Conservation (phyloP, 2,113 vertebrate genomes). For the Synodontis membranacea region DNA sequence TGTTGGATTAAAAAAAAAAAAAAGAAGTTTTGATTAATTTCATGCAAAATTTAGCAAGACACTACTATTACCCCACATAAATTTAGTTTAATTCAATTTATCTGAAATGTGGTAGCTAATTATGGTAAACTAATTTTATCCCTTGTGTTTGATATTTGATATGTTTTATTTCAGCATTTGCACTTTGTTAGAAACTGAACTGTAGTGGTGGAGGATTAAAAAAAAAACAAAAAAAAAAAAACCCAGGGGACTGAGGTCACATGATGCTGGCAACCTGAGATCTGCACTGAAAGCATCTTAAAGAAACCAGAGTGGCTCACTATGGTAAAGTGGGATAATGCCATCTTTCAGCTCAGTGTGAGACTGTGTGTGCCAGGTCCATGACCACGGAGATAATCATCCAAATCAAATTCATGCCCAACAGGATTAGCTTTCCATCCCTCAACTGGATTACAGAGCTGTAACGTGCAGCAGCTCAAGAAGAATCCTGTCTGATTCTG, state of each 20-base stretch:
- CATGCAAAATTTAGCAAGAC: background rate
- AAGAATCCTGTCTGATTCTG: background rate
- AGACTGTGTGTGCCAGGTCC: conserved; percentile 64
- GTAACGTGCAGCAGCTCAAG: conserved; percentile 22
- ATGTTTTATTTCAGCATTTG: background rate
- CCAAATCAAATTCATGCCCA: conserved; percentile 75
- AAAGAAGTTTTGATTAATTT: background rate
- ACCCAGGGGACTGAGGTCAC: background rate
- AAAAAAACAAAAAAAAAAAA: background rate
- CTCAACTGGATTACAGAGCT: conserved; percentile 62
- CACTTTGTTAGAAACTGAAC: background rate
- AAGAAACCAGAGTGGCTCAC: conserved; percentile 69
- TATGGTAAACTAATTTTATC: background rate
- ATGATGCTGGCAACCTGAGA: background rate
- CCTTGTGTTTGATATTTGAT: background rate
- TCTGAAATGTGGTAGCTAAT: background rate
- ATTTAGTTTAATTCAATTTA: background rate
- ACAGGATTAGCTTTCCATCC: conserved; percentile 72
- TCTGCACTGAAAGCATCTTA: conserved; percentile 68
- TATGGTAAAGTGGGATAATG: conserved; percentile 58
- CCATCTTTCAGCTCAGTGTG: conserved; percentile 21
- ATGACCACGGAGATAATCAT: conserved; percentile 74
- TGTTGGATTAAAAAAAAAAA: background rate
- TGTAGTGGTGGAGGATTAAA: background rate
- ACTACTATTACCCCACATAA: background rate